Conservation (phyloP, 2,888 invertebrate genomes). For the Drosophila borborema region DNA sequence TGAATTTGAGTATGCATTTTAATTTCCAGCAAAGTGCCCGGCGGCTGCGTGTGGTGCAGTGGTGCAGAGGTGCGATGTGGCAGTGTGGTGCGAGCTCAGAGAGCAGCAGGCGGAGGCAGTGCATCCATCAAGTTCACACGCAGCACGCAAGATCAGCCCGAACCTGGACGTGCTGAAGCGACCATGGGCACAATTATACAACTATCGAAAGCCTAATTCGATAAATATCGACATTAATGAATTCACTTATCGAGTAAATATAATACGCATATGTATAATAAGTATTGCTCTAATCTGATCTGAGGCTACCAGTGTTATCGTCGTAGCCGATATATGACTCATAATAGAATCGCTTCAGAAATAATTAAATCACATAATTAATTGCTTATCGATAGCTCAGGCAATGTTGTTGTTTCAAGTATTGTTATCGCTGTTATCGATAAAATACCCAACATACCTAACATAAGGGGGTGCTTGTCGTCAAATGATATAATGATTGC, state of each 20-base stretch:
- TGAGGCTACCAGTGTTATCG: no score
- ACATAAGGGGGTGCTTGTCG: no score
- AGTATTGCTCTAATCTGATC: background rate
- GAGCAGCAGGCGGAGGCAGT: slow-evolving; percentile 56
- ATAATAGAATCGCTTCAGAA: background rate
- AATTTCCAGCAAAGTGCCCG: slow-evolving; percentile 68
- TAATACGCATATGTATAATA: background rate
- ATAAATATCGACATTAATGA: background rate
- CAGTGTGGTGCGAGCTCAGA: slow-evolving; percentile 8
- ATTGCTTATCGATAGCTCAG: background rate
- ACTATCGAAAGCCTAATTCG: background rate
- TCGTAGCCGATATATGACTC: no score
- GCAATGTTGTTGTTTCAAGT: no score
- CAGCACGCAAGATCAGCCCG: slow-evolving; percentile 44
- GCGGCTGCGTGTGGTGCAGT: slow-evolving; percentile 42
- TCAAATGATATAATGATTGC: background rate
- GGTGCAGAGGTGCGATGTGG: slow-evolving; percentile 6
- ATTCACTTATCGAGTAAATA: background rate
- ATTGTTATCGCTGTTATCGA: background rate
- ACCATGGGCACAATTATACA: slow-evolving; percentile 30
- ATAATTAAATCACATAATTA: background rate
- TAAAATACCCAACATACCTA: no score
- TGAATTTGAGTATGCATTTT: slow-evolving; percentile 46
- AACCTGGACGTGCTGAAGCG: slow-evolving; percentile 1
- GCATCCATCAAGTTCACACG: slow-evolving; percentile 80